Base-by-base conservation (phyloP, 2,797 vertebrate species). In the Chaetophractus vellerosus region DNA sequence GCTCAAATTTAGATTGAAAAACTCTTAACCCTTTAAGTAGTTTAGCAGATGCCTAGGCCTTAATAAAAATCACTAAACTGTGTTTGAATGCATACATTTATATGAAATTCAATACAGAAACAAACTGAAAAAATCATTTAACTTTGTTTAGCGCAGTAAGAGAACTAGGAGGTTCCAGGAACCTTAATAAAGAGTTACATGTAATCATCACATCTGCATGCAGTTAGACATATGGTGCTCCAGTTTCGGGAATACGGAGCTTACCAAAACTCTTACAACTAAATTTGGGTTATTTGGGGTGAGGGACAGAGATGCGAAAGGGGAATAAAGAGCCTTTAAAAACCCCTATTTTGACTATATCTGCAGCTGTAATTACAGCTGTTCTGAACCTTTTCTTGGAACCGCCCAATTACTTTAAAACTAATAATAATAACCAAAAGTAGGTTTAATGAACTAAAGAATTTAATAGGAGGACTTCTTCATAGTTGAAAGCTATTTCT, bases 341-440 rank as follows among this genome's bases (percentile, higher is more conserved):
- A 95, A 57, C 61, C 55, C 66, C 88, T 96, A 87, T 89, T 97
- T 97, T 96, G 90, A 97, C 97, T 97, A 97, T 94, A 81, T 81
- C 69, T 91, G 92, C 93, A 97, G 96, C 95, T 97, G 90, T 93
- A 95, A 96, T 88, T 93, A 93, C 92, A 96, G 95, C 90, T 96
- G 88, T 93, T 96, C 82, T 92, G n/a, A 95, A 91, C 79, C 64
- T 96, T 92, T 95, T 94, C 66, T 96, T 96, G 4, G 24, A 96
- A 96, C 78, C 57, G 38, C 61, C 55, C 82, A 90, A 90, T 93
- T 89, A 91, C 23, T 45, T 61, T 83, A 79, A 64, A 76, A 38
- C 33, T 38, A 93, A 76, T 45, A 82, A 91, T 66, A 95, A 92
- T 28, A 84, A 94, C 18, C n/a, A 96, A 91, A 88, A 91, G 57